phyloP scores from a whole-genome alignment of 2,797 vertebrate genomes.

The Phrynocephalus vlangalii region DNA sequence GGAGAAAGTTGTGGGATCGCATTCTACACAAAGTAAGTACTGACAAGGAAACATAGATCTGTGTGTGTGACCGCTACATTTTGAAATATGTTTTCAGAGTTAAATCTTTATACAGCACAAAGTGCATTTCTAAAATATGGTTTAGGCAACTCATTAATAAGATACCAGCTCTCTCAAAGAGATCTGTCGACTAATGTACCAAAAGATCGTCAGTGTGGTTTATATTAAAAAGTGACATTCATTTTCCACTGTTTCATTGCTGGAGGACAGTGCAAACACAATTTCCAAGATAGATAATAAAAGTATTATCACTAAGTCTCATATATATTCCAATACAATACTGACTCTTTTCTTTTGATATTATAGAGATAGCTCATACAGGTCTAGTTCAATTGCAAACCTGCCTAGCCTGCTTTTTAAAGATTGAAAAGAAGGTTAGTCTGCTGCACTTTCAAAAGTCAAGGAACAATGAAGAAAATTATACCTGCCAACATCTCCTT shows the following conservation, averaged over 20 bases:
- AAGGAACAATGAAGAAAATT: not conserved
- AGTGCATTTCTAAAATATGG: not conserved
- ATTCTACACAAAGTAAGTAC: not conserved
- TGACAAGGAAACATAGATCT: not conserved
- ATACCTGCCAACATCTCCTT: too few relatives aligned
- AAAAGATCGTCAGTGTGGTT: not conserved
- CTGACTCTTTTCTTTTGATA: conserved; percentile 50
- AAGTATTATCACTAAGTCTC: conserved; percentile 57
- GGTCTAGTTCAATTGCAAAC: conserved; percentile 48
- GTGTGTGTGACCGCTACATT: not conserved
- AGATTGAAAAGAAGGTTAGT: not conserved
- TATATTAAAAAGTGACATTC: not conserved
- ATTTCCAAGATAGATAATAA: conserved; percentile 57
- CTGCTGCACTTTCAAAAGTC: not conserved
- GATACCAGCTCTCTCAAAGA: not conserved
- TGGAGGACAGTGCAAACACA: conserved; percentile 27
- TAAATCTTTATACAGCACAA: not conserved
- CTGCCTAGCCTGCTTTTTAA: not conserved
- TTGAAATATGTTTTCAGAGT: not conserved
- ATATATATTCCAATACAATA: conserved; percentile 46
- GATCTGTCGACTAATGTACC: not conserved
- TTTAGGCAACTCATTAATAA: not conserved
- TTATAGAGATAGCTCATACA: conserved; percentile 49
- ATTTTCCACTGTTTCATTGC: not conserved
- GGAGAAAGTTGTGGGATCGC: too few relatives aligned